A percentile compares a stretch with the other conserved stretches of the same genome.
These are phyloP conservation scores for Xiphydria camelus DNA, from an alignment of 2,888 invertebrate genomes.

Conservation along the genomic window DNA sequence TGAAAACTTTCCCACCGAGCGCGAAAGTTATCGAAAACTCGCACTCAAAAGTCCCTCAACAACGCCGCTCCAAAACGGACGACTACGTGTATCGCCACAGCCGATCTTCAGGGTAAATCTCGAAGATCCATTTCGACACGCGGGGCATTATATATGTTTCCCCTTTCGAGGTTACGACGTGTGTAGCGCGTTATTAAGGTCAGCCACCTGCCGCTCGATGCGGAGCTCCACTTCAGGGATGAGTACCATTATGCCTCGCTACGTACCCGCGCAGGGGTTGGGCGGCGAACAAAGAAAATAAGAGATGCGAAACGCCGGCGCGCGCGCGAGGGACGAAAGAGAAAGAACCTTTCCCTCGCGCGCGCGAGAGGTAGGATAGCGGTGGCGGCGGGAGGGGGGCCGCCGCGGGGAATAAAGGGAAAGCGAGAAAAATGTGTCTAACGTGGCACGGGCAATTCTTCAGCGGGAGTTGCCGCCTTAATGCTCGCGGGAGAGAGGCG, in stretches of 20 bases:
- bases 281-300: slow-evolving; percentile 50
- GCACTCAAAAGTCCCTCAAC: too few species aligned
- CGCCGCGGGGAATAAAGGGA: slow-evolving; percentile 50
- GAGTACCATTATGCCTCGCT: slow-evolving; percentile 52
- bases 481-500: slow-evolving; percentile 51
- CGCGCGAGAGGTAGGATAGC: background rate
- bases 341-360: slow-evolving; percentile 9
- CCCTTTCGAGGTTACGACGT: slow-evolving; percentile 16
- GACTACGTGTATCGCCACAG: too few species aligned
- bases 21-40: too few species aligned
- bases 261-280: slow-evolving; percentile 30
- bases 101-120: too few species aligned
- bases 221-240: slow-evolving; percentile 54
- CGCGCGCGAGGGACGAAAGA: slow-evolving; percentile 24
- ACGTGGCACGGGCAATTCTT: slow-evolving; percentile 58
- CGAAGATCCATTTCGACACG: background rate
- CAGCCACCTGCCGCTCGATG: slow-evolving; percentile 58
- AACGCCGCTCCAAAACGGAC: too few species aligned
- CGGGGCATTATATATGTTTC: slow-evolving; percentile 9
- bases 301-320: slow-evolving; percentile 48
- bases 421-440: slow-evolving; percentile 59
- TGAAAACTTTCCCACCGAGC: too few species aligned
- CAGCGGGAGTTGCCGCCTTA: slow-evolving; percentile 58
- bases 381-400: slow-evolving; percentile 26
- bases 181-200: slow-evolving; percentile 52